phyloP scores from a whole-genome alignment of 2,888 invertebrate species.

The Noctua pronuba region DNA sequence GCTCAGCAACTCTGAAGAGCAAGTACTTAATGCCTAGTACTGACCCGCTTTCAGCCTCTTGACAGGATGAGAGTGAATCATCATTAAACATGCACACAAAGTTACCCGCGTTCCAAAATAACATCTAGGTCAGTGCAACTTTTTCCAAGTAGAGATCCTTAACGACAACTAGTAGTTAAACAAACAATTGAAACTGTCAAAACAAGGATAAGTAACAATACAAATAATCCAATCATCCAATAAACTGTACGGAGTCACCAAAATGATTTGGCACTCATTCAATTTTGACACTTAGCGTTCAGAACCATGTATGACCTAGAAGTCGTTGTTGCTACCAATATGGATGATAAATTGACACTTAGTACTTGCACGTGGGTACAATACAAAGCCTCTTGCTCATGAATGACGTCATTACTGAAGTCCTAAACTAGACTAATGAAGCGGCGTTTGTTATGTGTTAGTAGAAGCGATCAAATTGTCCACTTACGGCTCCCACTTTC shows the following conservation, averaged over 20 bases:
- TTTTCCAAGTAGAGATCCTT: slow-evolving; percentile 29
- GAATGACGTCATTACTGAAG: slow-evolving; percentile 28
- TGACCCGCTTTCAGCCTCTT: slow-evolving; percentile 31
- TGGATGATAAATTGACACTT: slow-evolving; percentile 40
- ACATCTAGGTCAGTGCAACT: slow-evolving; percentile 30
- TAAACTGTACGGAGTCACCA: slow-evolving; percentile 45
- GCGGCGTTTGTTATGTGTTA: slow-evolving; percentile 47
- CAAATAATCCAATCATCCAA: slow-evolving; percentile 59
- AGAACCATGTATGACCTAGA: slow-evolving; percentile 34
- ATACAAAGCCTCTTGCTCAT: slow-evolving; percentile 6
- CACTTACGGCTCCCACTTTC: slow-evolving; percentile 58
- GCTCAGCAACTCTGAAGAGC: slow-evolving; percentile 14
- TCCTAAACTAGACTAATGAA: slow-evolving; percentile 55
- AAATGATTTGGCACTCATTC: slow-evolving; percentile 59
- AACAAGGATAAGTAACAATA: slow-evolving; percentile 46
- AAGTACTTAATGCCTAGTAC: background rate
- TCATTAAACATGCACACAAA: slow-evolving; percentile 15
- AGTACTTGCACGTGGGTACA: slow-evolving; percentile 22
- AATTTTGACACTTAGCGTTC: slow-evolving; percentile 57
- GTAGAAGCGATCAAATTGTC: slow-evolving; percentile 54
- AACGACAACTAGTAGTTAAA: slow-evolving; percentile 26
- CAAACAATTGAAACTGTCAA: slow-evolving; percentile 51
- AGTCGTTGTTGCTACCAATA: slow-evolving; percentile 37
- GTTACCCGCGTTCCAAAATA: background rate
- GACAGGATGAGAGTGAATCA: slow-evolving; percentile 26